Evolutionary conservation across 2,113 vertebrate species (phyloP), one percentile per base, ranked within the genome.

Genomic region (Patagioenas fasciata): DNA sequence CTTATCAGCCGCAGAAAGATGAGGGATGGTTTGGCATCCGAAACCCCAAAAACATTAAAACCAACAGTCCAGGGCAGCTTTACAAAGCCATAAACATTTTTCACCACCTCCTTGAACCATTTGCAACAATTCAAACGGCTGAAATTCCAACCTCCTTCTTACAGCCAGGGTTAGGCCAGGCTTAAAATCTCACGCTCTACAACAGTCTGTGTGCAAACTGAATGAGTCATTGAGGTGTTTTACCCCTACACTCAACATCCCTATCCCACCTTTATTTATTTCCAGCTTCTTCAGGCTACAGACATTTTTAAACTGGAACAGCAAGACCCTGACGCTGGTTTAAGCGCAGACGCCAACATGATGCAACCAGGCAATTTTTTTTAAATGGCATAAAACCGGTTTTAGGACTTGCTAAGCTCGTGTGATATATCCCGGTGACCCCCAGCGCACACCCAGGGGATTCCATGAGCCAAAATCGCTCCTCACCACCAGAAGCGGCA

Each of bases 341-440:
- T n/a, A 18, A 51, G 34, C 6, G 1, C n/a, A 47, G 25, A 38
- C 42, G 12, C 8, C 4, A 26, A 11, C 36, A 9, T 1, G 5
- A 4, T 6, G 29, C 50, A 58, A 29, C 11, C 67, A n/a, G 10
- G 51, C 15, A 31, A 16, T 13, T 25, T 61, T n/a, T 11, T 5
- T 19, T 19, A 47, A 9, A 26, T 20, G 47, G 51, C 34, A 54
- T 50, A 61, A 60, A 64, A 44, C 9, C 11, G 7, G 10, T 69
- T 50, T 17, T 9, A 83, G 50, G 42, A 54, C 15, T n/a, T 6
- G 11, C 72, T 13, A 18, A 64, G 31, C 38, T n/a, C 17, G 18
- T 7, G 5, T 10, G 16, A 17, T 26, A 1, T 57, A 18, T 29
- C 53, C 44, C n/a, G 0, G 28, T 15, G 6, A 26, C 8, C 51